A percentile compares a stretch with the other conserved stretches of the same genome.
Conservation (phyloP, 2,888 invertebrate species). For the Beris chalybata region DNA sequence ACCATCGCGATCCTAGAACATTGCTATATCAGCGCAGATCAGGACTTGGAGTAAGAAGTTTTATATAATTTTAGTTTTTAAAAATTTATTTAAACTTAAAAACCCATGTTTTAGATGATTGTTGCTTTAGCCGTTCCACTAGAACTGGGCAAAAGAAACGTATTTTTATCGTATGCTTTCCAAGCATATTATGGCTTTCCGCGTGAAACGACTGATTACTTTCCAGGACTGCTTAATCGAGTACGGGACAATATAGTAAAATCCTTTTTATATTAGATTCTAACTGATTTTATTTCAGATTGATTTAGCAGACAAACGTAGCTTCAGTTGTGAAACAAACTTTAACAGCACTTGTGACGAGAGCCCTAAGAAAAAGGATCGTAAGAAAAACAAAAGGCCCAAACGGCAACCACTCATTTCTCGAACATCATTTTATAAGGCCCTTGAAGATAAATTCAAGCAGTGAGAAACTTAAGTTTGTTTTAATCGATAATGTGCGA, state of each 20-base stretch:
- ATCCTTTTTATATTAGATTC: no score
- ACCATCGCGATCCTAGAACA: no score
- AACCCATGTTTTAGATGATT: constrained; percentile 60
- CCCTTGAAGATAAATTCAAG: constrained; percentile 60
- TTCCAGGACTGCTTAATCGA: constrained; percentile 60
- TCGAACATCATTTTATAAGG: constrained; percentile 60
- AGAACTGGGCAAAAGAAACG: constrained; percentile 67
- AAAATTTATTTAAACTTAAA: no score
- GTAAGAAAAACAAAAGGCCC: constrained; percentile 51
- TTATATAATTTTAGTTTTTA: no score
- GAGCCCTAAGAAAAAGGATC: constrained; percentile 41
- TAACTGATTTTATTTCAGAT: no score
- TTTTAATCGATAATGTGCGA: no score
- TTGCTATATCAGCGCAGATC: no score
- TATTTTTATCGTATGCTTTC: constrained; percentile 74
- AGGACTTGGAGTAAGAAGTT: no score
- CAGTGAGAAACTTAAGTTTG: constrained; percentile 54
- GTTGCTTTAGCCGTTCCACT: constrained; percentile 71
- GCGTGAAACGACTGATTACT: constrained; percentile 62
- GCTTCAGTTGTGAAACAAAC: no score
- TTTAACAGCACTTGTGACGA: not conserved
- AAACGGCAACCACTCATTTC: constrained; percentile 51
- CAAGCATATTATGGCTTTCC: constrained; percentile 69
- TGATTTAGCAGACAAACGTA: no score
- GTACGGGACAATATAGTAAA: constrained; percentile 46